phyloP scores from a whole-genome alignment of 2,888 invertebrate species.

The Meteorus cinctellus region DNA sequence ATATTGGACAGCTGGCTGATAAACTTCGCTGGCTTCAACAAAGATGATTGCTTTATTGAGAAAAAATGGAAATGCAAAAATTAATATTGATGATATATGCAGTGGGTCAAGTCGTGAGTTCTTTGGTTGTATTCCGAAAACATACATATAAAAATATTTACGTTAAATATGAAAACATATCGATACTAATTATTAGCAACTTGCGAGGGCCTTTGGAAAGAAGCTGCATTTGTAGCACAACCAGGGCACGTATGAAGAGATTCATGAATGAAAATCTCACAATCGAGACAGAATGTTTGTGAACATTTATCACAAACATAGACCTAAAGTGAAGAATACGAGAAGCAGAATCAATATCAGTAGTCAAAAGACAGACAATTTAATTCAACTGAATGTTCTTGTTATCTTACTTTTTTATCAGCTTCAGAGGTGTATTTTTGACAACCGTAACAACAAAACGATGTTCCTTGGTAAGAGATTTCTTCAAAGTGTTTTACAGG shows the following conservation, averaged over 20 bases:
- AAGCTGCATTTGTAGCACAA: slow-evolving; percentile 84
- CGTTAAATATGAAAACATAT: neutral
- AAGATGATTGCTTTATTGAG: neutral
- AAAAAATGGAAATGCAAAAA: neutral
- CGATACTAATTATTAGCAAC: neutral
- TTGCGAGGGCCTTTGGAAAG: slow-evolving; percentile 68
- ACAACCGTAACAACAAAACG: slow-evolving; percentile 83
- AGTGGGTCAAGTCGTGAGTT: neutral
- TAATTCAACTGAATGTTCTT: neutral
- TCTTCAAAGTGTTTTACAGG: slow-evolving; percentile 92
- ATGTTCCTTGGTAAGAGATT: slow-evolving; percentile 77
- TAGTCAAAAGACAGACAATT: neutral
- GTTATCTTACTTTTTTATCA: slow-evolving; percentile 82
- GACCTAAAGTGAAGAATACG: slow-evolving; percentile 76
- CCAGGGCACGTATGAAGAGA: slow-evolving; percentile 97
- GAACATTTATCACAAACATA: slow-evolving; percentile 88
- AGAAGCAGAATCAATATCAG: neutral
- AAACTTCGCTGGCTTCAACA: neutral
- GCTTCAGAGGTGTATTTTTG: slow-evolving; percentile 79
- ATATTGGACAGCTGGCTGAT: neutral
- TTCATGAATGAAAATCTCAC: slow-evolving; percentile 95
- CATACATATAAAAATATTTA: neutral
- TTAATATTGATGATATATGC: neutral
- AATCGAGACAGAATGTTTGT: slow-evolving; percentile 92
- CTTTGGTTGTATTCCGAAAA: neutral